Percentiles rank a stretch among this genome's conserved stretches.
Evolutionary conservation across 2,797 vertebrate genomes (phyloP).

Genomic region (Alosa sapidissima): DNA sequence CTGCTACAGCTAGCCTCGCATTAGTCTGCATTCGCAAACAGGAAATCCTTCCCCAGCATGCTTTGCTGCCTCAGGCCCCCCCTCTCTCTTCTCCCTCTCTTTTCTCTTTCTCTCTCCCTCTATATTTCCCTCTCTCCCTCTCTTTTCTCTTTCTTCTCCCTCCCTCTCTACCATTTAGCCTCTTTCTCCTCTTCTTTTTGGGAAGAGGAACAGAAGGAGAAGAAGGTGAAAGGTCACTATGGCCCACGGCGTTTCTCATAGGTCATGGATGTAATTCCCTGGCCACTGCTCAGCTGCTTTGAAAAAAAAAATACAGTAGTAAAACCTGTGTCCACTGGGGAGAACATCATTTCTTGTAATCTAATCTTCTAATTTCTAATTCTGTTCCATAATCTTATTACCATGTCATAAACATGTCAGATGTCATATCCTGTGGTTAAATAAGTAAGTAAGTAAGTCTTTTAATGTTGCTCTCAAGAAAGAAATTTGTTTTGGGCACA

Average conservation of each 20-base stretch:
- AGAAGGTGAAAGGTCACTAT: background rate
- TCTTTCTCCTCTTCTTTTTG: background rate
- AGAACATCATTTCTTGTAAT: background rate
- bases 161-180: background rate
- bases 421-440: background rate
- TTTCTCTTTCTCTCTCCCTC: background rate
- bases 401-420: background rate
- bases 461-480: too few relatives aligned
- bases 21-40: background rate
- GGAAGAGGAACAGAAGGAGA: background rate
- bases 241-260: background rate
- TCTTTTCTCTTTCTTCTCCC: background rate
- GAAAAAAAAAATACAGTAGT: background rate
- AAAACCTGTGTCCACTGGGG: background rate
- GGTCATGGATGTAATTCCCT: background rate
- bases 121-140: background rate
- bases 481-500: too few relatives aligned
- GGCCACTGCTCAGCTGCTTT: background rate
- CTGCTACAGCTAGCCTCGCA: background rate
- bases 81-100: background rate
- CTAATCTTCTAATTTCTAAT: too few relatives aligned
- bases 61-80: conserved; percentile 9
- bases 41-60: conserved; percentile 25
- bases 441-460: too few relatives aligned
- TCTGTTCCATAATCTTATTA: background rate